Percentiles rank a stretch among this genome's conserved stretches.
Evolutionary conservation across 2,113 vertebrate species (phyloP).

Genomic region (Nymphicus hollandicus): DNA sequence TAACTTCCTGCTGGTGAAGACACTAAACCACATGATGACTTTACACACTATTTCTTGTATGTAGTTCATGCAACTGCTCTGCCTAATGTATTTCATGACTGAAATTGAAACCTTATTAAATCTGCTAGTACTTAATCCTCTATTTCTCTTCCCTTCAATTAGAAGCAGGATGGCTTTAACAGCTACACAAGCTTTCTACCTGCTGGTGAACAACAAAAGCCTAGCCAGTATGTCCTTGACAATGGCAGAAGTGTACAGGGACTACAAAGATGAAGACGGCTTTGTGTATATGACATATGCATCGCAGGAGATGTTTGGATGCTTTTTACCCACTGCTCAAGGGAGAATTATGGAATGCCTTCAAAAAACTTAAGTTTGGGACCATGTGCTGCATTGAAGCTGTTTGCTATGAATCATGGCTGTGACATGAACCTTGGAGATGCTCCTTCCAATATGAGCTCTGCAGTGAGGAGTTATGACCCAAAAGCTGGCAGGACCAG

Average conservation of each 20-base stretch:
- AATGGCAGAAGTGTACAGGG: constrained; percentile 88
- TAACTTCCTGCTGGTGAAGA: neutral
- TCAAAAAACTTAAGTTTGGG: constrained; percentile 14
- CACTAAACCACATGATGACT: neutral
- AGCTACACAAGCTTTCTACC: constrained; percentile 87
- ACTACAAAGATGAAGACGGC: constrained; percentile 90
- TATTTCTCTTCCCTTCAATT: neutral
- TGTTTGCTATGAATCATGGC: neutral
- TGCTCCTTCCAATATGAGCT: constrained; percentile 7
- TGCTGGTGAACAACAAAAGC: constrained; percentile 85
- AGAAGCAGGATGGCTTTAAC: constrained; percentile 88
- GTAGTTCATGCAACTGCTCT: neutral
- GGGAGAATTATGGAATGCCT: neutral
- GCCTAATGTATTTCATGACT: neutral
- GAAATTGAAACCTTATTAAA: neutral
- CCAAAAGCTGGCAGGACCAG: constrained; percentile 59
- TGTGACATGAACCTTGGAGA: neutral
- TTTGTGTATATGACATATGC: constrained; percentile 94
- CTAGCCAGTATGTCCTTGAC: constrained; percentile 86
- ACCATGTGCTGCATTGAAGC: neutral
- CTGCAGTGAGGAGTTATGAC: constrained; percentile 17
- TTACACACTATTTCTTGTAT: neutral
- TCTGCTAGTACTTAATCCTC: neutral
- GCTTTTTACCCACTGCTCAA: neutral
- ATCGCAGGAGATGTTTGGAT: constrained; percentile 92